Conservation (phyloP, 1,140 invertebrate genomes). For the Brevipalpus yothersi region DNA sequence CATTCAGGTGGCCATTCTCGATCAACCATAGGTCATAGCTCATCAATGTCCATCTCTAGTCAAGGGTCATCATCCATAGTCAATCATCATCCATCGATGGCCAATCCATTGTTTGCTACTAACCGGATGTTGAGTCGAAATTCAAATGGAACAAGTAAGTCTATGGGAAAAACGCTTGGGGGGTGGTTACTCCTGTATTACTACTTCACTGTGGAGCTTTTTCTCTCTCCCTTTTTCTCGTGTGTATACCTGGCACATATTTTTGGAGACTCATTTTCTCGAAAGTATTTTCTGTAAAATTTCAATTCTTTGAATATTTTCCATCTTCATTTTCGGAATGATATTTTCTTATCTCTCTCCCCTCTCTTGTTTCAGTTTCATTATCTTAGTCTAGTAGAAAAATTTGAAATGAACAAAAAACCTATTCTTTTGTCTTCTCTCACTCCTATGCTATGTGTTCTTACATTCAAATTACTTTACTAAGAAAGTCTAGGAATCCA, state of each 20-base stretch:
- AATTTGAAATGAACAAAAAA: neutral
- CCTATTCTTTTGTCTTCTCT: neutral
- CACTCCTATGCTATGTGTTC: neutral
- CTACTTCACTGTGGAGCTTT: neutral
- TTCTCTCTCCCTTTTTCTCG: neutral
- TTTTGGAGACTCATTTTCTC: neutral
- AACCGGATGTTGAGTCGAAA: slow-evolving; percentile 10
- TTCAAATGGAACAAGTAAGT: slow-evolving; percentile 14
- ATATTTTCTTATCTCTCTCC: neutral
- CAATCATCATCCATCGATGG: neutral
- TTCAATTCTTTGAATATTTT: neutral
- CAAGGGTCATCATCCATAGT: neutral
- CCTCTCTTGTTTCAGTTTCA: neutral
- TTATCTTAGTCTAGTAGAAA: neutral
- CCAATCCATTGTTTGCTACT: neutral
- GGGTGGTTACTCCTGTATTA: neutral
- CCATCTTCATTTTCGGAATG: neutral
- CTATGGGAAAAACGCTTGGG: slow-evolving; percentile 8
- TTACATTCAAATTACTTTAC: neutral
- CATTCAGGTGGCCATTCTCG: slow-evolving; percentile 1
- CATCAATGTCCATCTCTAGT: neutral
- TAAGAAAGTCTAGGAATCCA: neutral
- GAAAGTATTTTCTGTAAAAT: neutral
- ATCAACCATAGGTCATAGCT: neutral
- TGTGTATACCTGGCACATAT: neutral